These are phyloP conservation scores for Zaprionus taronus DNA, from an alignment of 1,140 invertebrate genomes.

Conservation along the genomic window DNA sequence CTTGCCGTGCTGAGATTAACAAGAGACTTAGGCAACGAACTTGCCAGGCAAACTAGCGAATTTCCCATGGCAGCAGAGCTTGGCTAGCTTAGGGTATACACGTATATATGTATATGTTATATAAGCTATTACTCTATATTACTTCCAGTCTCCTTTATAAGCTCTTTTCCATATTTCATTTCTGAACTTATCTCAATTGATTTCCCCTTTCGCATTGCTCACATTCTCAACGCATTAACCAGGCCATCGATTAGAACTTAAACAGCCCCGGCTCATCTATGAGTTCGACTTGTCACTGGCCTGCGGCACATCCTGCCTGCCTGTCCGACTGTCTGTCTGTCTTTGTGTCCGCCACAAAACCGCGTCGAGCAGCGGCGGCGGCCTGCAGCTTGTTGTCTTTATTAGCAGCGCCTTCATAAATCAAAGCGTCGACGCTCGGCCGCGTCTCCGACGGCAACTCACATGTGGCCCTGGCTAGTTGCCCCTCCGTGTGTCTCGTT, in stretches of 20 bases:
- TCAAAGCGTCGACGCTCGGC: slow-evolving; percentile 69
- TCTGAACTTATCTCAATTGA: neutral
- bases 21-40: slow-evolving; percentile 73
- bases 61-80: neutral
- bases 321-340: neutral
- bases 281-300: slow-evolving; percentile 67
- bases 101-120: neutral
- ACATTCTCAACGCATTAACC: neutral
- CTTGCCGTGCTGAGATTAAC: slow-evolving; percentile 22
- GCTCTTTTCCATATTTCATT: neutral
- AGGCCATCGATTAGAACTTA: neutral
- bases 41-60: slow-evolving; percentile 15
- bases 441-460: slow-evolving; percentile 56
- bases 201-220: neutral
- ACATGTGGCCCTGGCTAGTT: slow-evolving; percentile 66
- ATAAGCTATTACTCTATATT: neutral
- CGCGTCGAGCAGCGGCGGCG: slow-evolving; percentile 16
- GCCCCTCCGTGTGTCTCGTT: neutral
- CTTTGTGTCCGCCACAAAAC: neutral
- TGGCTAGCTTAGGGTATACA: neutral
- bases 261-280: neutral
- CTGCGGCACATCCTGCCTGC: slow-evolving; percentile 74
- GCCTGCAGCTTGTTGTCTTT: slow-evolving; percentile 81
- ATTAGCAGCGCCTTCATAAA: slow-evolving; percentile 75
- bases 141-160: neutral